Conservation (phyloP, 2,797 vertebrate genomes). For the Anguilla marmorata region DNA sequence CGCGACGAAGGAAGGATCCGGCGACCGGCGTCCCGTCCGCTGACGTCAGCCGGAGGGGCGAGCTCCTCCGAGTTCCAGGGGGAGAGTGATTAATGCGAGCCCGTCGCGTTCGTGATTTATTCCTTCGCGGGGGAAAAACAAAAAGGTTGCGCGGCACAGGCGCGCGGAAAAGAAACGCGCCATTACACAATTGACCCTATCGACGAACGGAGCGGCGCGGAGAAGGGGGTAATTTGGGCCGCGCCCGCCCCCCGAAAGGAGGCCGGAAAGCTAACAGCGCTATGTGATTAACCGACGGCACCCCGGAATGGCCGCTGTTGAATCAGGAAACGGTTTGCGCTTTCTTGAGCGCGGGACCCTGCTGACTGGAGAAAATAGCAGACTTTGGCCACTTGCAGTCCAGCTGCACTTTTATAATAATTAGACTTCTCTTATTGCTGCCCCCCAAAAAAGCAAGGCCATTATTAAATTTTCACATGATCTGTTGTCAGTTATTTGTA, state of each 20-base stretch:
- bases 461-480: not conserved
- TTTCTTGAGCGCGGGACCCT: not conserved
- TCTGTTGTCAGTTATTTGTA: not conserved
- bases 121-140: not conserved
- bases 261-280: not conserved
- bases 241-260: not conserved
- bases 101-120: constrained; percentile 18
- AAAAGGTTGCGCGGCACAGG: not conserved
- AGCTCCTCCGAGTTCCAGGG: not conserved
- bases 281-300: not conserved
- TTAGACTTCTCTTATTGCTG: not conserved
- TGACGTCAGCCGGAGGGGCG: not conserved
- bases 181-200: constrained; percentile 20
- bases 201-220: not conserved
- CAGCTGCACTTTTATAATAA: not conserved
- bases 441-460: not conserved
- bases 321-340: not conserved
- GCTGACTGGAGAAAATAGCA: not conserved
- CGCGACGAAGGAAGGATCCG: not conserved
- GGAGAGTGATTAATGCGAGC: constrained; percentile 17
- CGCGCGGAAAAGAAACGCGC: not conserved
- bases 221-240: too few species aligned
- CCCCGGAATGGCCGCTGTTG: not conserved
- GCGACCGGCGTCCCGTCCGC: not conserved
- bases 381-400: not conserved